Percentiles rank a stretch among this genome's conserved stretches.
These are phyloP conservation scores for Cephonodes hylas DNA, from an alignment of 2,888 invertebrate genomes.

Conservation along the genomic window DNA sequence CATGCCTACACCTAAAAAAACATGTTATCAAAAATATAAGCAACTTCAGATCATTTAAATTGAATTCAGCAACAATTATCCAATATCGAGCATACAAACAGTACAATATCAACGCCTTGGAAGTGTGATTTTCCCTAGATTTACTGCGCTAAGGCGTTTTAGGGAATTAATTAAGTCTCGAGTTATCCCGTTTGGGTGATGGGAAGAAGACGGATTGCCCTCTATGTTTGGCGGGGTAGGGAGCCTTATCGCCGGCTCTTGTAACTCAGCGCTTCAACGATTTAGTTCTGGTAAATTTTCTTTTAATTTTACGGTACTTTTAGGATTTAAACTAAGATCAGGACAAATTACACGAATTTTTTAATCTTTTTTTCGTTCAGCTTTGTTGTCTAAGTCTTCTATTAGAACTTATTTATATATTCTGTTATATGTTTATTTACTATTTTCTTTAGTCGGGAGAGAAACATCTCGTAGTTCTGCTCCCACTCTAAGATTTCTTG, in stretches of 20 bases:
- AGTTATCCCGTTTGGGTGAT: constrained; percentile 32
- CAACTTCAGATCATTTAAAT: too few relatives aligned
- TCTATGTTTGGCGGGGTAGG: neutral
- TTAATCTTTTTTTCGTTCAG: too few relatives aligned
- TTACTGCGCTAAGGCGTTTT: constrained; percentile 31
- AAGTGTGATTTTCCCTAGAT: constrained; percentile 33
- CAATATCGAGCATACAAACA: neutral
- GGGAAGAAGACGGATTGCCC: constrained; percentile 40
- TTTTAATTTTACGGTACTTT: neutral
- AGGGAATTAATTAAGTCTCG: constrained; percentile 48
- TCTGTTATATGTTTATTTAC: neutral
- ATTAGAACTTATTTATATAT: too few relatives aligned
- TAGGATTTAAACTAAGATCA: too few relatives aligned
- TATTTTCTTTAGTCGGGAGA: too few relatives aligned
- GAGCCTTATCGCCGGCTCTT: constrained; percentile 1
- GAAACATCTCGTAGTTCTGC: too few relatives aligned
- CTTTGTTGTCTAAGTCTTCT: too few relatives aligned
- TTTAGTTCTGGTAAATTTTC: neutral
- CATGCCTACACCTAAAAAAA: too few relatives aligned
- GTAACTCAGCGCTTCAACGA: neutral
- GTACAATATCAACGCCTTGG: neutral
- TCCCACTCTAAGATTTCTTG: too few relatives aligned
- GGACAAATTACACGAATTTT: too few relatives aligned
- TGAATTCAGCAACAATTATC: neutral
- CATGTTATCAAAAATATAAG: too few relatives aligned